A percentile compares a stretch with the other conserved stretches of the same genome.
Evolutionary conservation across 1,140 invertebrate species (phyloP).

Genomic region (Diachasmimorpha longicaudata): DNA sequence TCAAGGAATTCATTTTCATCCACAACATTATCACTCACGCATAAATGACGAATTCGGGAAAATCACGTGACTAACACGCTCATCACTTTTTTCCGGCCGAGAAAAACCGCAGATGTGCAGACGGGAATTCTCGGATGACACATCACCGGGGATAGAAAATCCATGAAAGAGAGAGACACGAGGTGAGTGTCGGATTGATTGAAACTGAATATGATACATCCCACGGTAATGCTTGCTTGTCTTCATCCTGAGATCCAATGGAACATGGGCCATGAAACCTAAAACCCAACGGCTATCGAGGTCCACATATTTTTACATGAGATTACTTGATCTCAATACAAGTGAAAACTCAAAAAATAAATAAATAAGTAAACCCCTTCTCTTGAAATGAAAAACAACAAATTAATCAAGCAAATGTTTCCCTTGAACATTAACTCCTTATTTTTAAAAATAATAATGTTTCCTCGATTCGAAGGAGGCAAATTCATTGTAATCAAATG

Average conservation of each 20-base stretch:
- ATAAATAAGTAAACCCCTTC: not conserved
- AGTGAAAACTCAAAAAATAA: not conserved
- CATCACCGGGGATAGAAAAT: not conserved
- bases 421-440: no score
- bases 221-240: not conserved
- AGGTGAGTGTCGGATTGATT: constrained; percentile 5
- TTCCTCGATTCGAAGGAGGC: no score
- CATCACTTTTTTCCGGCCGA: not conserved
- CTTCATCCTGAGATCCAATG: not conserved
- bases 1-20: no score
- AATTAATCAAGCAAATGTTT: no score
- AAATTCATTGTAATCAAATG: no score
- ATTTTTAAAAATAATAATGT: no score
- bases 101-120: not conserved
- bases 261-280: not conserved
- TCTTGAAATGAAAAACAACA: no score
- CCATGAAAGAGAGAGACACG: not conserved
- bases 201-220: constrained; percentile 2
- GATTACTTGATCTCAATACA: not conserved
- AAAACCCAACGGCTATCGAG: not conserved
- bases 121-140: constrained; percentile 3
- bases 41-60: not conserved
- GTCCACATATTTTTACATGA: not conserved
- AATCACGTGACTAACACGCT: not conserved
- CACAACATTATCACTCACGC: not conserved